These are phyloP conservation scores for Hippocampus abdominalis DNA, from an alignment of 2,113 vertebrate species.

Conservation along the genomic window DNA sequence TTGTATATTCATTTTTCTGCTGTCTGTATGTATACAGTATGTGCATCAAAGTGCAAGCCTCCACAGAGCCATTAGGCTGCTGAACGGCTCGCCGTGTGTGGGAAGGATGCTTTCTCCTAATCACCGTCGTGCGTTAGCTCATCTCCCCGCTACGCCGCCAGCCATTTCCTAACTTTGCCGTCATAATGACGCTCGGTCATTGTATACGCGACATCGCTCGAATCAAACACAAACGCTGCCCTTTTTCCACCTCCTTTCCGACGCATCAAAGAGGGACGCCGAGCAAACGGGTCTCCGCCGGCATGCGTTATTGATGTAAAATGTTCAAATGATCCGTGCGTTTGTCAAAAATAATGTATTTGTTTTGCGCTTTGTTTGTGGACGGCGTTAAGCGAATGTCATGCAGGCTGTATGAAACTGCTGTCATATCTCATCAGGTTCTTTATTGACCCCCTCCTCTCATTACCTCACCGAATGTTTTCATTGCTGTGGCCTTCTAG, in stretches of 20 bases:
- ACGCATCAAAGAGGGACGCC: conserved; percentile 47
- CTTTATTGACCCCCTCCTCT: background rate
- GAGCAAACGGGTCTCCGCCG: conserved; percentile 50
- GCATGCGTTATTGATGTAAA: conserved; percentile 70
- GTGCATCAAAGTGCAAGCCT: conserved; percentile 20
- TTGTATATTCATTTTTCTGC: conserved; percentile 27
- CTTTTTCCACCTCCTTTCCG: conserved; percentile 14
- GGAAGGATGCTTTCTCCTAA: conserved; percentile 42
- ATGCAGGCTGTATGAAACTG: background rate
- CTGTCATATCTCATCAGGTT: conserved; percentile 2
- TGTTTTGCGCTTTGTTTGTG: conserved; percentile 46
- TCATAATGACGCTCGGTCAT: conserved; percentile 56
- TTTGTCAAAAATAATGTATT: conserved; percentile 64
- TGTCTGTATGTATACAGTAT: conserved; percentile 1
- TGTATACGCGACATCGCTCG: conserved; percentile 47
- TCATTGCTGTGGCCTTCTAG: background rate
- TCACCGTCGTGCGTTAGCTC: conserved; percentile 52
- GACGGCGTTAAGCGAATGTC: conserved; percentile 50
- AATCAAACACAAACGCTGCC: conserved; percentile 57
- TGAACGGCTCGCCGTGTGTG: conserved; percentile 37
- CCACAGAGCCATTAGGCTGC: conserved; percentile 28
- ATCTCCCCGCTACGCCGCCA: conserved; percentile 32
- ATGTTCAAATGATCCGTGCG: conserved; percentile 54
- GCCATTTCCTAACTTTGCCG: conserved; percentile 44
- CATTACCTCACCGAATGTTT: background rate